Evolutionary conservation across 2,888 invertebrate species (phyloP), one percentile per base, ranked within the genome.

Genomic region (Lochmaea crataegi): DNA sequence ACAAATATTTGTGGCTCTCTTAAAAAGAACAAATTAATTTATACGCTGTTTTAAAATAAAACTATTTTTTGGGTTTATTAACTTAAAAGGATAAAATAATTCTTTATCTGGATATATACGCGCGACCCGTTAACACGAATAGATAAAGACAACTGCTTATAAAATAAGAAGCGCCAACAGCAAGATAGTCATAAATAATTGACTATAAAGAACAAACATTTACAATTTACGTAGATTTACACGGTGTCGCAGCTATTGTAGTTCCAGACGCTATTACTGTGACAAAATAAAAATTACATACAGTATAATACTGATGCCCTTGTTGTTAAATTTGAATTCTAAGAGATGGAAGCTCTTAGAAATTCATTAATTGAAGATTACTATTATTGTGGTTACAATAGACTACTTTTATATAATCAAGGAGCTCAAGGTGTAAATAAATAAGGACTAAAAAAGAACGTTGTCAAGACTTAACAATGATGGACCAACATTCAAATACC

Each of bases 131-230:
- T 53, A 53, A 18, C 16, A 53, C 53, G 10, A 10, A 53, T 18
- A 53, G 18, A 53, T 53, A 53, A 18, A 53, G 51, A 14, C 10
- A 53, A 18, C n/a, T 53, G 16, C 16, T 53, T 16, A 18, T 16
- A 18, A 16, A 53, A 53, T 53, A 53, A 53, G 53, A 53, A 53
- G 10, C n/a, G n/a, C 10, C 18, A 18, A 9, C 18, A 18, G 16
- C 53, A 16, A 53, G 48, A 48, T 48, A 5, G 48, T 53, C 16
- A 53, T 53, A 53, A 53, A 53, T 53, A 53, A 53, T 53, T 53
- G 53, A 53, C 2, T 16, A 18, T 18, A 18, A 53, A 53, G 18
- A 53, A 18, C 53, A 53, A 53, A 53, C 53, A 53, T 53, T 53
- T 16, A 16, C 53, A 53, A 18, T 18, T 18, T 18, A 53, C 18